Base-by-base conservation (phyloP, 2,797 vertebrate genomes). In the Brachyrhaphis roseni region DNA sequence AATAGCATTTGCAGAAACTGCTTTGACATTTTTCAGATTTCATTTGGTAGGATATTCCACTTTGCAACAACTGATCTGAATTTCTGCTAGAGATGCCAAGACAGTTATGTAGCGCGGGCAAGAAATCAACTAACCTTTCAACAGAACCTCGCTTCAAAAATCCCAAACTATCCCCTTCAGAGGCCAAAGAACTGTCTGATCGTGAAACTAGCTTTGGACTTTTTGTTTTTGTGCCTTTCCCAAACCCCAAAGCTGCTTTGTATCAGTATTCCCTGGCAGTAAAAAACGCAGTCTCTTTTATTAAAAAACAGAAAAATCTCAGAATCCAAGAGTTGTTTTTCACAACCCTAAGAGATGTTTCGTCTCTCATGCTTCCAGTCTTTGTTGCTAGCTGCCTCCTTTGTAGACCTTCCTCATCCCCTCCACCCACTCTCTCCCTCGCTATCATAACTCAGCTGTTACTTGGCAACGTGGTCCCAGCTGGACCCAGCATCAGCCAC, bases 401-500 rank as follows among this genome's bases (percentile, higher is more conserved):
- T 92, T 94, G 92, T 90, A 90, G 78, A 87, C 87, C 83, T 87
- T 86, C 86, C 77, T 46, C 86, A 13, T 82, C 79, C 84, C 82
- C 87, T 81, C 85, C 84, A n/a, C 79, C 75, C 82, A 41, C 86
- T 28, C 79, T 64, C 79, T 74, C 34, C 55, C 84, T 90, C 86
- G 43, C 84, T 88, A 91, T 95, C 94, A 91, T 92, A 95, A 94
- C 93, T 95, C 93, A 95, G 94, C 93, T 93, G 95, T 95, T 95
- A 95, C 95, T 94, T 95, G 94, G 95, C 95, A 96, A 96, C 95
- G 49, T 92, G 88, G 91, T 94, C 92, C 94, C 93, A 94, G 93
- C 93, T 94, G 92, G 90, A 90, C 92, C 89, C 92, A 84, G 90
- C 93, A 93, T 94, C 93, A 92, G 91, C 93, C 83, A 1, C 6